Evolutionary conservation across 2,113 vertebrate genomes (phyloP).

Genomic region (Aplodontia rufa): DNA sequence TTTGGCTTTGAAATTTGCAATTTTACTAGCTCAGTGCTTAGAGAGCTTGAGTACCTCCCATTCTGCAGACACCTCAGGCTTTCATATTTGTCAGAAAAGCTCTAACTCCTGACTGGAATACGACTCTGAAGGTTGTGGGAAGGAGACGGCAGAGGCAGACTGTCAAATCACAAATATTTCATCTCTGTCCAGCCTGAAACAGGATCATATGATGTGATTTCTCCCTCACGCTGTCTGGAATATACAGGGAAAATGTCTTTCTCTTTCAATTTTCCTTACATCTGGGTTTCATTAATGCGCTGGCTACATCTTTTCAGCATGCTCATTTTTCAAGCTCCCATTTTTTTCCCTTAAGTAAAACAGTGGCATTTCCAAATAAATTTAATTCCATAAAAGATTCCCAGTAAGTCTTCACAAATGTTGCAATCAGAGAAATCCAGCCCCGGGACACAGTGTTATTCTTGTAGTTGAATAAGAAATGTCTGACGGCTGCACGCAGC

Average conservation of each 20-base stretch:
- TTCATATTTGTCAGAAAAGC: not conserved
- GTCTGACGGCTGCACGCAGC: not conserved
- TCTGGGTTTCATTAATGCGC: constrained; percentile 57
- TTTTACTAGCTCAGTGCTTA: not conserved
- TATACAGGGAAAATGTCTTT: not conserved
- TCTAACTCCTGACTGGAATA: not conserved
- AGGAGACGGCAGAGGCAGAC: not conserved
- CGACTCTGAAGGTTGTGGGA: not conserved
- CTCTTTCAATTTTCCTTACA: not conserved
- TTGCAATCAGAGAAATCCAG: constrained; percentile 5
- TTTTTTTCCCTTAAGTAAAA: constrained; percentile 37
- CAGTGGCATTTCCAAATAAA: constrained; percentile 33
- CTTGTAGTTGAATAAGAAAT: not conserved
- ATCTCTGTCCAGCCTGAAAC: not conserved
- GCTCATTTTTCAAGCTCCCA: constrained; percentile 9
- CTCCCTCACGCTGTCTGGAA: not conserved
- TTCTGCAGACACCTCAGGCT: not conserved
- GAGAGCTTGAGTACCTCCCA: not conserved
- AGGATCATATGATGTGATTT: not conserved
- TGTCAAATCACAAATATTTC: not conserved
- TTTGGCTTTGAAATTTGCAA: not conserved
- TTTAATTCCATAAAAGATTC: constrained; percentile 31
- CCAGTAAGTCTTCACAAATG: not conserved
- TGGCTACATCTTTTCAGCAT: constrained; percentile 17
- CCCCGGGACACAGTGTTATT: not conserved